Evolutionary conservation across 1,140 invertebrate genomes (phyloP).

Genomic region (Parapsyche elsis): DNA sequence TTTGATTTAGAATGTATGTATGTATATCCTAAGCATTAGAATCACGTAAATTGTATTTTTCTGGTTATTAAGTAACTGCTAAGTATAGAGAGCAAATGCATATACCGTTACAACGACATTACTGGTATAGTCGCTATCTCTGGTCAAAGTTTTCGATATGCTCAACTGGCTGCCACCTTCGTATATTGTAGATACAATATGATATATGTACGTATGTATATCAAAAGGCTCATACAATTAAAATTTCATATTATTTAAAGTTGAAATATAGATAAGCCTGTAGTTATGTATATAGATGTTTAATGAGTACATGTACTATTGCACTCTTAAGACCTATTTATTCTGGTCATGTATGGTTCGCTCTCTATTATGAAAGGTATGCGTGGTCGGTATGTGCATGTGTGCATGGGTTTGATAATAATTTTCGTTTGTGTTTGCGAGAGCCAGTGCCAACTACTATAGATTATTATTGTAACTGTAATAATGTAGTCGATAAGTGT

Average conservation of each 20-base stretch:
- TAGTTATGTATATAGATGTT: constrained; percentile 57
- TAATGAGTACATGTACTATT: constrained; percentile 53
- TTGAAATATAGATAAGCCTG: constrained; percentile 52
- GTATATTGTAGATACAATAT: constrained; percentile 38
- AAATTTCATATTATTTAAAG: constrained; percentile 49
- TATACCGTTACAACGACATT: no score
- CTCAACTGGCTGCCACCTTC: no score
- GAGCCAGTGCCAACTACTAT: constrained; percentile 56
- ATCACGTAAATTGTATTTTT: no score
- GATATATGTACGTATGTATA: background rate
- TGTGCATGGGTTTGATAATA: constrained; percentile 51
- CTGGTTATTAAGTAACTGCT: no score
- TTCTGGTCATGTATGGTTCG: constrained; percentile 57
- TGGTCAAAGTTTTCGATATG: no score
- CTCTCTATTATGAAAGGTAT: constrained; percentile 52
- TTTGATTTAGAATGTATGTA: background rate
- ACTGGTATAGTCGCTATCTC: no score
- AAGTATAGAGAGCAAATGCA: no score
- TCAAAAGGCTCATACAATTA: constrained; percentile 34
- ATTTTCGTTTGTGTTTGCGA: constrained; percentile 57
- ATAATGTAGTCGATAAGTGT: constrained; percentile 56
- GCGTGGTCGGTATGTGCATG: constrained; percentile 40
- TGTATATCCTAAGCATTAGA: background rate
- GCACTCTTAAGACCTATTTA: constrained; percentile 55
- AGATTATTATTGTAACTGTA: constrained; percentile 55